Conservation (phyloP, 2,797 vertebrate genomes). For the Graptemys geographica region DNA sequence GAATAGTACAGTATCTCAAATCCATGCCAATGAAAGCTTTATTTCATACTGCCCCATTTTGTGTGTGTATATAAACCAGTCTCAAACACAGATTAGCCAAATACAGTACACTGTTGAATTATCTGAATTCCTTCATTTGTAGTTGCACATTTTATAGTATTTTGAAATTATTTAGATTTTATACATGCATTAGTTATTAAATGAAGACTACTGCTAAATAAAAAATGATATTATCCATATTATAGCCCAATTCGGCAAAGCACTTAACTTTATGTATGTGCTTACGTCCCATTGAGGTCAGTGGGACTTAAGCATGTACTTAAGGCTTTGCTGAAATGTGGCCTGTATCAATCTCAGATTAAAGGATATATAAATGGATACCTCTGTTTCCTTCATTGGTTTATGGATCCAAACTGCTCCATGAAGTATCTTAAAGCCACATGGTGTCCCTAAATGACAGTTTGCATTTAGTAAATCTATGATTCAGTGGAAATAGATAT, state of each 20-base stretch:
- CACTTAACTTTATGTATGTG: not conserved
- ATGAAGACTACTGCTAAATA: not conserved
- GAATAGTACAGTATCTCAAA: not conserved
- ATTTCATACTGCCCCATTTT: accelerated
- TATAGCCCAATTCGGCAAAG: not conserved
- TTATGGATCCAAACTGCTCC: not conserved
- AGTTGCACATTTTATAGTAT: not conserved
- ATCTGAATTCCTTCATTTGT: constrained; percentile 4
- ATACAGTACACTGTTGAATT: not conserved
- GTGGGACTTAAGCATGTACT: not conserved
- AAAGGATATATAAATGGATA: not conserved
- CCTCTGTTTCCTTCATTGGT: not conserved
- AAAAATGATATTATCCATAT: not conserved
- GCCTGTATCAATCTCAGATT: not conserved
- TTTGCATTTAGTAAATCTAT: not conserved
- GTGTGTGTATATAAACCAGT: not conserved
- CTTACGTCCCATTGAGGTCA: not conserved
- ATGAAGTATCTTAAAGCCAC: not conserved
- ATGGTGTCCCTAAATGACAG: constrained; percentile 1
- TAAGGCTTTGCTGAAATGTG: not conserved
- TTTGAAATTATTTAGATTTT: constrained; percentile 13
- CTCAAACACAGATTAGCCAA: not conserved
- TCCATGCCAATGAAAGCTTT: not conserved
- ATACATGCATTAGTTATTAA: not conserved
- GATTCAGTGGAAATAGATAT: not conserved